These are phyloP conservation scores for Mionectes macconnelli DNA, from an alignment of 2,113 vertebrate genomes.

Conservation along the genomic window DNA sequence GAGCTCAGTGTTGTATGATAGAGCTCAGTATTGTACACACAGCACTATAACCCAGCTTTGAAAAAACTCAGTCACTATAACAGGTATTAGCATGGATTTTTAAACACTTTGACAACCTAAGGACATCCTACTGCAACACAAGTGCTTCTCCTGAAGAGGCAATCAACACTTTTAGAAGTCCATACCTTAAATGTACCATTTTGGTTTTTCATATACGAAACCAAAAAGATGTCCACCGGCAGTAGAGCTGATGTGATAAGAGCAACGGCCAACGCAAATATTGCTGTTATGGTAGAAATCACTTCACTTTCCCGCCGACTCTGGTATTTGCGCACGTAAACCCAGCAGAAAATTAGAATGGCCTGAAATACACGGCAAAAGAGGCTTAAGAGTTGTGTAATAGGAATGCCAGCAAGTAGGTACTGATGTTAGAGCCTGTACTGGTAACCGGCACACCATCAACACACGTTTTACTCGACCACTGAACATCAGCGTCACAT, in stretches of 20 bases:
- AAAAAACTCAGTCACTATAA: neutral
- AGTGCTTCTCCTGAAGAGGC: neutral
- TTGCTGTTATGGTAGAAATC: slow-evolving; percentile 94
- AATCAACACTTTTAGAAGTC: accelerated
- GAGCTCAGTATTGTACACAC: neutral
- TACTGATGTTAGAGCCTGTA: accelerated
- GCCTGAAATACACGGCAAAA: slow-evolving; percentile 71
- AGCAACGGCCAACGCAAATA: slow-evolving; percentile 91
- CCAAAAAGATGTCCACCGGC: slow-evolving; percentile 97
- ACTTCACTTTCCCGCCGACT: slow-evolving; percentile 96
- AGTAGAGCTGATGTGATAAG: slow-evolving; percentile 95
- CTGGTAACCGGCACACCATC: accelerated
- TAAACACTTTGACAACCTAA: neutral
- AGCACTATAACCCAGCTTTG: neutral
- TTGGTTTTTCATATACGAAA: slow-evolving; percentile 95
- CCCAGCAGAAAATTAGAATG: slow-evolving; percentile 93
- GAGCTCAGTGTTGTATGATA: neutral
- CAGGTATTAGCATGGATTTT: neutral
- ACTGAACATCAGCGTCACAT: accelerated
- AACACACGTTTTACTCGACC: neutral
- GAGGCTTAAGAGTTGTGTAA: accelerated
- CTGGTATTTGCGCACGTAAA: slow-evolving; percentile 96
- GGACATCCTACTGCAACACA: neutral
- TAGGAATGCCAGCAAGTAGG: accelerated
- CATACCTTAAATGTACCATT: slow-evolving; percentile 98